phyloP scores from a whole-genome alignment of 2,113 vertebrate genomes.

The Pollachius pollachius region DNA sequence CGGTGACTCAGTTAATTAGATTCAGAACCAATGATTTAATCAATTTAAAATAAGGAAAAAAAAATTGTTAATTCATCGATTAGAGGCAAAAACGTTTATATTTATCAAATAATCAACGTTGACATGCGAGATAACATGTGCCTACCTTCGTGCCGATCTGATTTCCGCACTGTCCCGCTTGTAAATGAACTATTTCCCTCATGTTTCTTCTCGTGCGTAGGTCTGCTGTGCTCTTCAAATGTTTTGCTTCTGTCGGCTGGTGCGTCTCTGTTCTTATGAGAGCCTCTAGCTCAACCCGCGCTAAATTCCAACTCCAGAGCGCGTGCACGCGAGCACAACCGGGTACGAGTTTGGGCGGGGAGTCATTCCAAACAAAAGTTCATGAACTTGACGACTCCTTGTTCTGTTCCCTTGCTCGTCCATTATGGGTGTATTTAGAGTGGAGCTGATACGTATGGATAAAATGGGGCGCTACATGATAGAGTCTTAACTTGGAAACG shows the following conservation, averaged over 20 bases:
- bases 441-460: too few relatives aligned
- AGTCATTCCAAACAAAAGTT: slow-evolving; percentile 2
- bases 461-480: too few relatives aligned
- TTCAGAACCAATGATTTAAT: too few relatives aligned
- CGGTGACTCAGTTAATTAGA: too few relatives aligned
- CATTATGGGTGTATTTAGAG: too few relatives aligned
- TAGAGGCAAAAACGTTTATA: too few relatives aligned
- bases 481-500: too few relatives aligned
- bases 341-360: not conserved
- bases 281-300: not conserved
- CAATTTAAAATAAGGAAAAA: too few relatives aligned
- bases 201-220: slow-evolving; percentile 54
- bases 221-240: not conserved
- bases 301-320: slow-evolving; percentile 12
- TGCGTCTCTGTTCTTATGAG: not conserved
- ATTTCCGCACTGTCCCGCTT: slow-evolving; percentile 92
- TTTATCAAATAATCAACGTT: too few relatives aligned
- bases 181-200: slow-evolving; percentile 94
- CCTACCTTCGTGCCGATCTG: slow-evolving; percentile 91
- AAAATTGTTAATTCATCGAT: too few relatives aligned
- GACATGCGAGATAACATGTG: not conserved
- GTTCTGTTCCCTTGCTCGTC: too few relatives aligned
- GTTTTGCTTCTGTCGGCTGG: not conserved
- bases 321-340: slow-evolving; percentile 41
- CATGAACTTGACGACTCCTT: not conserved